These are phyloP conservation scores for Dicerorhinus sumatrensis DNA, from an alignment of 2,113 vertebrate species.

Conservation along the genomic window DNA sequence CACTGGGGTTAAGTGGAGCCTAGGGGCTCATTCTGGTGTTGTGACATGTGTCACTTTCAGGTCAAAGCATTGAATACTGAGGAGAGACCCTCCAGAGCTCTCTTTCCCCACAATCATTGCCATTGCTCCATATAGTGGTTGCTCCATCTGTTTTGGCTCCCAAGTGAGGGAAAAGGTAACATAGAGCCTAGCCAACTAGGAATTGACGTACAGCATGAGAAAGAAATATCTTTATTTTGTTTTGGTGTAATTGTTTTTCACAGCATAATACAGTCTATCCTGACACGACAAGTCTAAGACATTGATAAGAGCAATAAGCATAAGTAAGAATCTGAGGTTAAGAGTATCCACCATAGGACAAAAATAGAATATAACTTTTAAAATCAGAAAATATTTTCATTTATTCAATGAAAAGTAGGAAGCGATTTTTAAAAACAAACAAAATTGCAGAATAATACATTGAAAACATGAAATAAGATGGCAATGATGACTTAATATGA, in stretches of 20 bases:
- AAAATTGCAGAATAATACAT: background rate
- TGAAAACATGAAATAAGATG: background rate
- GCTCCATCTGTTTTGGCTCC: background rate
- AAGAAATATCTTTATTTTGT: background rate
- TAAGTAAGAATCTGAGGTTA: background rate
- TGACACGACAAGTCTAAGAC: background rate
- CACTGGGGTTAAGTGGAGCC: background rate
- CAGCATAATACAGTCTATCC: background rate
- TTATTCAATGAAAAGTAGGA: background rate
- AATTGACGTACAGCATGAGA: background rate
- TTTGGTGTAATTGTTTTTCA: background rate
- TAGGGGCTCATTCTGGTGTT: background rate
- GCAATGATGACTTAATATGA: background rate
- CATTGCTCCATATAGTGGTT: background rate
- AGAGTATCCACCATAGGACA: too few relatives aligned
- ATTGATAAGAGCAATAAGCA: background rate
- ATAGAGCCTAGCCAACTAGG: background rate
- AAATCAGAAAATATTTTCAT: background rate
- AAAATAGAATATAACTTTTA: background rate
- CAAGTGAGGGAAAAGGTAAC: background rate
- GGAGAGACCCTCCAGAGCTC: background rate
- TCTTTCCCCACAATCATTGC: background rate
- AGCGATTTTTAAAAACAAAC: background rate
- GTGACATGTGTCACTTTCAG: background rate
- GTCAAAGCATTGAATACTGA: background rate